Evolutionary conservation across 1,140 invertebrate species (phyloP).

Genomic region (Musca vetustissima): DNA sequence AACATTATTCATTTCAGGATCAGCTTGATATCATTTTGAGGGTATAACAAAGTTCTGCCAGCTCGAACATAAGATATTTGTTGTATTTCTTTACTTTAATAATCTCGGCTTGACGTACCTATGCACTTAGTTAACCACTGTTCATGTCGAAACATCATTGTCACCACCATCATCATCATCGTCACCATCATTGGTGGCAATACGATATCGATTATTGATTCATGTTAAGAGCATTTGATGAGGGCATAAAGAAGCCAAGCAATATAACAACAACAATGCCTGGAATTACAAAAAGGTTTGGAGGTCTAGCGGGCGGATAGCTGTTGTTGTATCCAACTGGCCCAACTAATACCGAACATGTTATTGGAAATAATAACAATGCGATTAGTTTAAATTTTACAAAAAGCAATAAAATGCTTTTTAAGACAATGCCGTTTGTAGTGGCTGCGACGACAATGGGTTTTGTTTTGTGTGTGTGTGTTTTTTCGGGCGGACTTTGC

Average conservation of each 20-base stretch:
- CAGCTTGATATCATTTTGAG: no score
- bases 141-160: no score
- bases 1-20: no score
- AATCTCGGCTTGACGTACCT: no score
- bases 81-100: no score
- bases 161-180: neutral
- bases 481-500: conserved; percentile 41
- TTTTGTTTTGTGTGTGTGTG: no score
- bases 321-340: no score
- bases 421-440: conserved; percentile 2
- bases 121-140: no score
- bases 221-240: neutral
- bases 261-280: no score
- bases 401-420: conserved; percentile 14
- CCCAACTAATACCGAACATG: neutral
- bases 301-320: neutral
- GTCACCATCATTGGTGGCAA: neutral
- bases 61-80: no score
- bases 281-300: no score
- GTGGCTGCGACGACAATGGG: conserved; percentile 27
- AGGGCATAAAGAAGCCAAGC: neutral
- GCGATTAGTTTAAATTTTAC: conserved; percentile 18
- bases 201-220: neutral
- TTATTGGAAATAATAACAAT: conserved; percentile 17
- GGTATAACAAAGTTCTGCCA: no score